These are phyloP conservation scores for Oscheius sp. DNA, from an alignment of 2,888 invertebrate genomes.

Conservation along the genomic window DNA sequence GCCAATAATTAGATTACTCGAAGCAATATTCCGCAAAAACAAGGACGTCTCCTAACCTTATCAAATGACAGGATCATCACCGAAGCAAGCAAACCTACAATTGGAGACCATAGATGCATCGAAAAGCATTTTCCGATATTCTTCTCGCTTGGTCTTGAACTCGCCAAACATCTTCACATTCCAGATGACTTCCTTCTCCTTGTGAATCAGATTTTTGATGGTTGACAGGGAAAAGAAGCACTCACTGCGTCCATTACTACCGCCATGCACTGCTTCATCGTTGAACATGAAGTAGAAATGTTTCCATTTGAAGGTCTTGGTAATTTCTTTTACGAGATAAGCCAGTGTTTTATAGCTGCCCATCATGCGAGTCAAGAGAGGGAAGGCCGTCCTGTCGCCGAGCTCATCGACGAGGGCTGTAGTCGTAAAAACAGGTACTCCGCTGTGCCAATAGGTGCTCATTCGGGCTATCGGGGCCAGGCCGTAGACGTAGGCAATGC, in stretches of 20 bases:
- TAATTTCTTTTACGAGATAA: conserved; percentile 55
- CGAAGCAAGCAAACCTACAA: conserved; percentile 54
- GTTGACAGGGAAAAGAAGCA: conserved; percentile 69
- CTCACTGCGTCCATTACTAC: conserved; percentile 67
- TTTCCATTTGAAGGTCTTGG: conserved; percentile 76
- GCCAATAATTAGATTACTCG: too few relatives aligned
- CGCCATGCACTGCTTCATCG: conserved; percentile 55
- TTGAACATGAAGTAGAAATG: conserved; percentile 78
- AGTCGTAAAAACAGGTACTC: conserved; percentile 84
- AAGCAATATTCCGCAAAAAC: too few relatives aligned
- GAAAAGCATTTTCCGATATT: conserved; percentile 79
- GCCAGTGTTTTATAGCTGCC: conserved; percentile 79
- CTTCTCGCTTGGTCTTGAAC: conserved; percentile 80
- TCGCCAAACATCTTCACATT: conserved; percentile 75
- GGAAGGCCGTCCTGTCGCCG: conserved; percentile 81
- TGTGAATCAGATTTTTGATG: conserved; percentile 66
- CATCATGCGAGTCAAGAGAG: conserved; percentile 86
- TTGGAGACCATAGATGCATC: conserved; percentile 77
- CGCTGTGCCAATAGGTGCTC: conserved; percentile 76
- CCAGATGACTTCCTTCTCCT: conserved; percentile 66
- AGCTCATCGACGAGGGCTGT: conserved; percentile 85
- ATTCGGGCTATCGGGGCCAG: conserved; percentile 83
- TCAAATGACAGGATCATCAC: background rate
- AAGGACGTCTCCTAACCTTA: too few relatives aligned
- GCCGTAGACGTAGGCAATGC: conserved; percentile 88